A percentile compares a stretch with the other conserved stretches of the same genome.
Conservation (phyloP, 2,888 invertebrate genomes). For the Coremacera marginata region DNA sequence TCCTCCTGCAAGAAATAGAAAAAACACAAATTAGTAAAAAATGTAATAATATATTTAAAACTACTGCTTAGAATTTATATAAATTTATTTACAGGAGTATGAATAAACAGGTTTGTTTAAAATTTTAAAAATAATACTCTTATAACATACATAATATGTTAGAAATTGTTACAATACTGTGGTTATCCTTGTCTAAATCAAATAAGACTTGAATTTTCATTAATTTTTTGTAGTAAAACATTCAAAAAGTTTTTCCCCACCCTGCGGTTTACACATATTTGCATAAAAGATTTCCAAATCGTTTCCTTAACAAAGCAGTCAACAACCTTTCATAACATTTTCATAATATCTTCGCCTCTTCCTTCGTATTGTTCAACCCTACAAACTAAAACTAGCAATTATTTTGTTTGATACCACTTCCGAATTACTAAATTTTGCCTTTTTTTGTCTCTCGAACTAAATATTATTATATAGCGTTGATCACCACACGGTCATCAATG, state of each 20-base stretch:
- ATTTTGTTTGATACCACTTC: conserved; percentile 17
- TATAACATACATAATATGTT: no score
- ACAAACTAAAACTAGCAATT: background rate
- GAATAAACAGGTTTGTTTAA: no score
- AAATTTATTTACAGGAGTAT: no score
- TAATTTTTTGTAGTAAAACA: no score
- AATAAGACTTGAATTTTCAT: no score
- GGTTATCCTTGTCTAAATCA: no score
- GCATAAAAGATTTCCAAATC: background rate
- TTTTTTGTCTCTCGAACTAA: background rate
- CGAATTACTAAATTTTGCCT: background rate
- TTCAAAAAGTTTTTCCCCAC: background rate
- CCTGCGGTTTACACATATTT: no score
- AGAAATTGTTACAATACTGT: no score
- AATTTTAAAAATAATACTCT: no score
- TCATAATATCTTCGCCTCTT: no score
- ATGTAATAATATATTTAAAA: no score
- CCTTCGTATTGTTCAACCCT: background rate
- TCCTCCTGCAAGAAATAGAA: conserved; percentile 60
- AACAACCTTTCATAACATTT: background rate
- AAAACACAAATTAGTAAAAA: conserved; percentile 10
- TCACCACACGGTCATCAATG: background rate
- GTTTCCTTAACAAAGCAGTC: background rate
- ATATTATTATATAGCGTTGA: background rate
- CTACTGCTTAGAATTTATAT: no score